Evolutionary conservation across 2,797 vertebrate species (phyloP), one percentile per base, ranked within the genome.

Genomic region (Jordanella pulchra): DNA sequence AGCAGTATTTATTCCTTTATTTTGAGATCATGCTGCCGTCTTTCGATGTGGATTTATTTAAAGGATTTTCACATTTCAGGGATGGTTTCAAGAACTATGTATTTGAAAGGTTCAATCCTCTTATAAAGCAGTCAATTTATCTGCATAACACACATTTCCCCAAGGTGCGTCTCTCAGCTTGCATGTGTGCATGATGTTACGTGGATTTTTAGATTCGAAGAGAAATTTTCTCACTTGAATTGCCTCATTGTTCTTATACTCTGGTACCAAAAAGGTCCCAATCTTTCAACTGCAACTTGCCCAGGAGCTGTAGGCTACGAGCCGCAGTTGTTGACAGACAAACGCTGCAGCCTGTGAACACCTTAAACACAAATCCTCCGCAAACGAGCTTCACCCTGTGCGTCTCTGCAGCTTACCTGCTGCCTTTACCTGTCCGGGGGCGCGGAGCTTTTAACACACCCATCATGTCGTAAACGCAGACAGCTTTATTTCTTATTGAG

Each of bases 311-410:
- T 72, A 77, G 67, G 84, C 75, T 80, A 85, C 56, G 63, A 64
- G 77, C 74, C 82, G 82, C 78, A 80, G 88, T 82, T 90, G 88
- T 85, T 89, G 89, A 89, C 86, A 83, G 82, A 81, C 81, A 47
- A 32, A 67, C 77, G 39, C 60, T 30, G 78, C 75, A 86, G 82
- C 69, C 84, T 72, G 86, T 71, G 78, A 76, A 83, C 84, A 89
- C 86, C 81, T 83, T 80, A 85, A 55, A 79, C 82, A 80, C 87
- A 90, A 93, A 92, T 92, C 91, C 91, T 82, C 73, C 82, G 71
- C 82, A 84, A 75, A 80, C 76, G 53, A 79, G 60, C 78, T 82
- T 39, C 82, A 76, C 73, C 79, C 76, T 54, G 32, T 23, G 69
- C 66, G 68, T 76, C 79, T 73, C 56, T 73, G 15, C 83, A 63